phyloP scores from a whole-genome alignment of 2,113 vertebrate species.

The Mionectes macconnelli region DNA sequence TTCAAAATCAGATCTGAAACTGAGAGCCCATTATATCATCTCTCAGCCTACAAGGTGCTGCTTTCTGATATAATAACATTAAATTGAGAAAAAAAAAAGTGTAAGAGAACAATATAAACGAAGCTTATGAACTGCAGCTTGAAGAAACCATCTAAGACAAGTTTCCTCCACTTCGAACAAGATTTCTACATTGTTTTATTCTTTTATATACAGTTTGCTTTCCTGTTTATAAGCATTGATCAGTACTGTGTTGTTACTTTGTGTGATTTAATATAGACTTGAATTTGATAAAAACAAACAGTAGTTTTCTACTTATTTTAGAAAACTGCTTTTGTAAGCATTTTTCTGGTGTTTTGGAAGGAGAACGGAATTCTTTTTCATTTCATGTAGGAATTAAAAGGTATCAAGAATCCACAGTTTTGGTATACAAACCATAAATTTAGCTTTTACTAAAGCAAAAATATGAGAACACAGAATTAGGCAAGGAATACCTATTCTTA shows the following conservation, averaged over 20 bases:
- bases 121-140: background rate
- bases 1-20: background rate
- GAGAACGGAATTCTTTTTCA: background rate
- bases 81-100: background rate
- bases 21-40: background rate
- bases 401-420: background rate
- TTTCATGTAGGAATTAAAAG: background rate
- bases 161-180: background rate
- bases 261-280: background rate
- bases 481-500: background rate
- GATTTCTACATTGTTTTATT: background rate
- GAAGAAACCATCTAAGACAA: background rate
- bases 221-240: background rate
- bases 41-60: background rate
- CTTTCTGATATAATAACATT: background rate
- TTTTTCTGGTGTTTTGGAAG: background rate
- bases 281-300: background rate
- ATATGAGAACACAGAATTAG: background rate
- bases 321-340: background rate
- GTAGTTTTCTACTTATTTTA: background rate
- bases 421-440: background rate
- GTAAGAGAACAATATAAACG: background rate
- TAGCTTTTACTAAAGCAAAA: background rate
- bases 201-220: background rate
- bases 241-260: background rate